Evolutionary conservation across 2,113 vertebrate species (phyloP), one percentile per base, ranked within the genome.

Genomic region (Phalacrocorax aristotelis): DNA sequence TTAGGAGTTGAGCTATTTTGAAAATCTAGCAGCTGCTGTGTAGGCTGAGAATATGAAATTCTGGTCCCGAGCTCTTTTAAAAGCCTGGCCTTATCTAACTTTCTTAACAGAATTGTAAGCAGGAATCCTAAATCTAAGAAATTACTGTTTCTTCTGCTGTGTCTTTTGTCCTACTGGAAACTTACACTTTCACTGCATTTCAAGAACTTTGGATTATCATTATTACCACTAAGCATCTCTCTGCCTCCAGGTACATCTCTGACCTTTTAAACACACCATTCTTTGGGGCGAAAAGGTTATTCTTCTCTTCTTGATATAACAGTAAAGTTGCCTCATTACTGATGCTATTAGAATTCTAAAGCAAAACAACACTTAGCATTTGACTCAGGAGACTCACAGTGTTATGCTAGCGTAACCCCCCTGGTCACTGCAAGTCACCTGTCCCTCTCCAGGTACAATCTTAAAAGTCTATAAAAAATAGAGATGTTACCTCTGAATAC

Each of bases 21-120:
- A 87, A 95, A 69, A 44, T 6, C 81, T 55, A 92, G 87, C 95
- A 97, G 97, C 91, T 96, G 95, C 91, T 97, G 95, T 95, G 96
- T 97, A 95, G 96, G 97, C 83, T 95, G 94, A 26, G 84, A 95
- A 95, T 64, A 87, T 13, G 51, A 95, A 95, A 95, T 85, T 79
- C 93, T 95, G 66, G 54, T 90, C 58, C 68, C 5, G 2, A 95
- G 92, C 93, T 83, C 95, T 44, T 92, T 93, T 77, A 54, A 87
- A 91, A 82, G 74, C 75, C 80, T 57, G 23, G 51, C 77, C 86
- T 40, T 76, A 89, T 38, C 91, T 64, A 91, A 95, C 74, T 83
- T 83, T 60, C 55, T 46, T 23, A 93, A 75, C 74, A 93, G 72
- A 61, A 30, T 9, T 79, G 46, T 68, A 88, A 90, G 78, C 54